phyloP scores from a whole-genome alignment of 2,888 invertebrate species.

The Ophion ellenae region DNA sequence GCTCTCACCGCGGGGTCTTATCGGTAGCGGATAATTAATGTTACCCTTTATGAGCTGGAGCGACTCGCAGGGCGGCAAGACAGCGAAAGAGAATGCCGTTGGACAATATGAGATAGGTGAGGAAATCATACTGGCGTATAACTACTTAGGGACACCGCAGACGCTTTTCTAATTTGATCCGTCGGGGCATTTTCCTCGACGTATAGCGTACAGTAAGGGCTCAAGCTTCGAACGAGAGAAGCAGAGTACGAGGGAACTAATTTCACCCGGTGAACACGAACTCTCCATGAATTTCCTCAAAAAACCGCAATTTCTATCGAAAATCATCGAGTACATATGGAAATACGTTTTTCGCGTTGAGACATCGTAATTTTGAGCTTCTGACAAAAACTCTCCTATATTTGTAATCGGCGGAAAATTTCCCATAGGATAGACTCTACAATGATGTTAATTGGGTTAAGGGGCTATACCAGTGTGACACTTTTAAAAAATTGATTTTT shows the following conservation, averaged over 20 bases:
- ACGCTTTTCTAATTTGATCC: slow-evolving; percentile 56
- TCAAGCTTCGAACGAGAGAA: background rate
- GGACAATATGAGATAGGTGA: slow-evolving; percentile 14
- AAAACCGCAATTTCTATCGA: no score
- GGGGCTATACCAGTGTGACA: no score
- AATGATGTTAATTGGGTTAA: no score
- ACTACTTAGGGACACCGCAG: slow-evolving; percentile 64
- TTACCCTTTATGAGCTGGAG: slow-evolving; percentile 66
- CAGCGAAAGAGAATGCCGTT: background rate
- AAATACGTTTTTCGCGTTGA: no score
- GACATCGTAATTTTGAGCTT: no score
- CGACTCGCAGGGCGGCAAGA: slow-evolving; percentile 7
- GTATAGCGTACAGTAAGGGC: background rate
- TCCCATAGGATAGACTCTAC: no score
- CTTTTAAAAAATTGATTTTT: no score
- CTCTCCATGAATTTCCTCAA: no score
- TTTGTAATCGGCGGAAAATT: no score
- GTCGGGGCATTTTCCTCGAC: background rate
- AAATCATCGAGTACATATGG: no score
- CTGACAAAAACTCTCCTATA: no score
- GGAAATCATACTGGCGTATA: background rate
- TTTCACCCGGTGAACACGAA: background rate
- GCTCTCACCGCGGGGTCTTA: slow-evolving; percentile 60
- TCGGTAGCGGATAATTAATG: slow-evolving; percentile 72
- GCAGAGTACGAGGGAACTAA: background rate